Evolutionary conservation across 2,888 invertebrate genomes (phyloP).

Genomic region (Xylota sylvarum): DNA sequence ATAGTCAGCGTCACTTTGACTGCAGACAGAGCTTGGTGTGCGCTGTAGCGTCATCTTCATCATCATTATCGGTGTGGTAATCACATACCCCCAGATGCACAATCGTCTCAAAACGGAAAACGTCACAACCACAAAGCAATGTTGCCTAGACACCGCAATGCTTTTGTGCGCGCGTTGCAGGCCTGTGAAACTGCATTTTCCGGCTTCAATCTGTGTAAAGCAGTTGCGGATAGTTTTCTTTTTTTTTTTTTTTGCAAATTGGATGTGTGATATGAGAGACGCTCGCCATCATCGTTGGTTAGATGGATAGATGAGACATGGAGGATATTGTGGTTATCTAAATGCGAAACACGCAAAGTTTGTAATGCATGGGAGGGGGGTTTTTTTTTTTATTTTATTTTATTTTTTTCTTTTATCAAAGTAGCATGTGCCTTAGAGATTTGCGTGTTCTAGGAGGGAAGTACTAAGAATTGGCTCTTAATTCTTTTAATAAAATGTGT

Average conservation of each 20-base stretch:
- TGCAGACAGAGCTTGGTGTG: slow-evolving; percentile 46
- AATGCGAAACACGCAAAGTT: slow-evolving; percentile 59
- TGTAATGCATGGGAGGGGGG: slow-evolving; percentile 33
- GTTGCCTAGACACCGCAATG: slow-evolving; percentile 51
- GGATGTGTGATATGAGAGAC: slow-evolving; percentile 51
- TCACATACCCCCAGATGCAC: slow-evolving; percentile 59
- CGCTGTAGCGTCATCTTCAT: slow-evolving; percentile 53
- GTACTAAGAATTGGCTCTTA: neutral
- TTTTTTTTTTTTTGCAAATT: slow-evolving; percentile 33
- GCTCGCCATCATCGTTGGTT: slow-evolving; percentile 3
- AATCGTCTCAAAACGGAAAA: slow-evolving; percentile 55
- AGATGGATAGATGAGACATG: slow-evolving; percentile 47
- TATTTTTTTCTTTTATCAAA: neutral
- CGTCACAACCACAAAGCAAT: slow-evolving; percentile 71
- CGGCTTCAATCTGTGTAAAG: slow-evolving; percentile 56
- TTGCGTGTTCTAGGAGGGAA: slow-evolving; percentile 8
- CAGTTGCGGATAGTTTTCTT: slow-evolving; percentile 37
- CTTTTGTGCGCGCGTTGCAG: slow-evolving; percentile 19
- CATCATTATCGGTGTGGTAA: slow-evolving; percentile 66
- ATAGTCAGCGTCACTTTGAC: slow-evolving; percentile 68
- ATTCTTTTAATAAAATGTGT: no score
- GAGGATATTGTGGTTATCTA: slow-evolving; percentile 66
- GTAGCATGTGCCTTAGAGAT: neutral
- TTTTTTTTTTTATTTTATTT: neutral
- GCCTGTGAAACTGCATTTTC: slow-evolving; percentile 60